Evolutionary conservation across 2,113 vertebrate genomes (phyloP), one percentile per base, ranked within the genome.

Genomic region (Rhinopomastus cyanomelas): DNA sequence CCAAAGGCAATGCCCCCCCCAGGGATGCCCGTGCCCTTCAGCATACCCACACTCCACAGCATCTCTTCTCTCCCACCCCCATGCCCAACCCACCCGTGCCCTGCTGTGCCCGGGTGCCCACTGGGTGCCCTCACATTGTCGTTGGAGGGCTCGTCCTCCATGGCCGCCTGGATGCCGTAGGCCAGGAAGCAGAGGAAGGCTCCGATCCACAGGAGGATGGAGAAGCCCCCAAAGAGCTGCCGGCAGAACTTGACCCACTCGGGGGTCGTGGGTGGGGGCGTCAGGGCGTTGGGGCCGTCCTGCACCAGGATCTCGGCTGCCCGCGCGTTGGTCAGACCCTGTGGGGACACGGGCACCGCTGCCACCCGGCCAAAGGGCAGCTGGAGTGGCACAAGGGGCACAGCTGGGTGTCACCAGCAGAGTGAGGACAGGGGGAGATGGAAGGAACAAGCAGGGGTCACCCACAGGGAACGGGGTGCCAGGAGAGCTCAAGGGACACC

Each of bases 201-300:
- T 0, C 98, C 98, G 15, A 98, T 99, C 98, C 98, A 99, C 44
- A 99, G 97, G 81, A 99, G 96, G 94, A 99, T 98, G 96, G 98
- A 99, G 96, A 99, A 99, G 12, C 98, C 98, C 4, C 98, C 98
- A 2, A 99, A 99, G 20, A 99, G 98, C 96, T 99, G 98, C 8
- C 98, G 98, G 77, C 98, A 99, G 96, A 99, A 99, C 96, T 99
- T 99, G 79, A 99, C 97, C 98, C 98, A 99, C 95, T 99, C 98
- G 0, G 98, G 98, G 4, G 97, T 98, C 60, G 98, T 99, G 5
- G 98, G 98, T 0, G 98, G 98, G 0, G 98, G 99, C 0, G 98
- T 99, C 48, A 99, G 95, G 1, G 98, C 97, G 2, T 99, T 99
- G 48, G 97, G 98, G 1, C 99, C 99, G 1, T 99, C 98, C n/a